These are phyloP conservation scores for Drosophila seclusa DNA, from an alignment of 2,888 invertebrate genomes.

Conservation along the genomic window DNA sequence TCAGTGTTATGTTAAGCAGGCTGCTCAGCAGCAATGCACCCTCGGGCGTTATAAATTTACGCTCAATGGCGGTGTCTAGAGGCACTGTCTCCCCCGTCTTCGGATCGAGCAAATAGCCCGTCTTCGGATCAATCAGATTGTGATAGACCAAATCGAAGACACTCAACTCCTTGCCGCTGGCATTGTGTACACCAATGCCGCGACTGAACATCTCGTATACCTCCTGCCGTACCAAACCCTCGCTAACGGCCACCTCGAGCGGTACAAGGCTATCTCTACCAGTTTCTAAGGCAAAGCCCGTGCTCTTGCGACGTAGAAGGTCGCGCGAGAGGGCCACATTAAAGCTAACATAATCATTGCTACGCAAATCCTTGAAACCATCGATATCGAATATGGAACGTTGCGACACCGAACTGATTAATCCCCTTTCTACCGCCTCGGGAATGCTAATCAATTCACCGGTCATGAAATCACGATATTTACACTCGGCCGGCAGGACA, in stretches of 20 bases:
- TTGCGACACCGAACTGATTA: slow-evolving; percentile 94
- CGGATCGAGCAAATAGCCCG: slow-evolving; percentile 93
- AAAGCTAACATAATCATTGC: slow-evolving; percentile 93
- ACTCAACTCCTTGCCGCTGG: slow-evolving; percentile 90
- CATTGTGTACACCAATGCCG: slow-evolving; percentile 91
- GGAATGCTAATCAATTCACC: slow-evolving; percentile 90
- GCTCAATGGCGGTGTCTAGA: slow-evolving; percentile 93
- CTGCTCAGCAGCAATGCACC: slow-evolving; percentile 94
- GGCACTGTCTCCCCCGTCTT: slow-evolving; percentile 90
- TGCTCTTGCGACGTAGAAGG: slow-evolving; percentile 90
- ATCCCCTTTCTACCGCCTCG: slow-evolving; percentile 95
- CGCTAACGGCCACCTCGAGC: slow-evolving; percentile 91
- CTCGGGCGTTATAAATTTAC: slow-evolving; percentile 93
- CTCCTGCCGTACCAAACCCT: slow-evolving; percentile 92
- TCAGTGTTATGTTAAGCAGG: slow-evolving; percentile 93
- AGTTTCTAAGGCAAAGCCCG: slow-evolving; percentile 90
- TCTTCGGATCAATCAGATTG: slow-evolving; percentile 94
- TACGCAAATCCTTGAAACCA: slow-evolving; percentile 93
- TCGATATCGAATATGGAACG: slow-evolving; percentile 96
- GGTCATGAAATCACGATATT: slow-evolving; percentile 91
- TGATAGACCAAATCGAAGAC: slow-evolving; percentile 95
- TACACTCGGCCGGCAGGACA: slow-evolving; percentile 90
- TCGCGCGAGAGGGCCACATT: slow-evolving; percentile 92
- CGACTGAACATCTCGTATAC: slow-evolving; percentile 94
- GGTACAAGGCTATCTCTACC: slow-evolving; percentile 91